Evolutionary conservation across 2,113 vertebrate species (phyloP).

Genomic region (Ascaphus truei): DNA sequence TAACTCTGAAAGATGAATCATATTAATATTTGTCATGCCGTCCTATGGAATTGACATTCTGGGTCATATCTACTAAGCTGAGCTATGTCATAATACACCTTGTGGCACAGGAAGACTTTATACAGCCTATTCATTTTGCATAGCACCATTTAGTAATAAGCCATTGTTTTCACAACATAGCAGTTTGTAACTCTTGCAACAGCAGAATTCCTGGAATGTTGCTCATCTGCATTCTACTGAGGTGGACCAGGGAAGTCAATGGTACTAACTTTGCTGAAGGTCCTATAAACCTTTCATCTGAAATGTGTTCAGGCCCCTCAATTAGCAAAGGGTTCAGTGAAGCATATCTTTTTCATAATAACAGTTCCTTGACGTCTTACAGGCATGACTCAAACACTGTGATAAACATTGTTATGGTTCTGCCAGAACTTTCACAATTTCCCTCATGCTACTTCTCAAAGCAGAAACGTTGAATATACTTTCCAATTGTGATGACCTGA

Average conservation of each 20-base stretch:
- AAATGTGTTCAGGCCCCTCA: background rate
- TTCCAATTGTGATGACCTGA: too few species aligned
- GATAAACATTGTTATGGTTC: background rate
- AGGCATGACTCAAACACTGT: background rate
- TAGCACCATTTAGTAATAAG: background rate
- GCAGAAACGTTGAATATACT: too few species aligned
- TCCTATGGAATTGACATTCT: too few species aligned
- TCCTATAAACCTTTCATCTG: slow-evolving; percentile 4
- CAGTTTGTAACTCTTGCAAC: background rate
- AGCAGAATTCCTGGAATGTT: slow-evolving; percentile 5
- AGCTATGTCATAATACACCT: too few species aligned
- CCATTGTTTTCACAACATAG: slow-evolving; percentile 1
- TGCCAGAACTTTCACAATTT: background rate
- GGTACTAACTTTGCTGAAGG: background rate
- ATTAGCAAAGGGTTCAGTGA: background rate
- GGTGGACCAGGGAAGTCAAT: background rate
- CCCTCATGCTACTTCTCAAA: too few species aligned
- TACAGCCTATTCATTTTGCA: background rate
- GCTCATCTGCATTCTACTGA: background rate
- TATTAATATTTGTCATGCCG: too few species aligned
- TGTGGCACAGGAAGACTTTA: background rate
- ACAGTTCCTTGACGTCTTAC: slow-evolving; percentile 16
- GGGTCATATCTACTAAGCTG: too few species aligned
- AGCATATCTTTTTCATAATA: background rate
- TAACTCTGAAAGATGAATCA: too few species aligned